Conservation (phyloP, 2,113 vertebrate species). For the Lophotis ruficrista region DNA sequence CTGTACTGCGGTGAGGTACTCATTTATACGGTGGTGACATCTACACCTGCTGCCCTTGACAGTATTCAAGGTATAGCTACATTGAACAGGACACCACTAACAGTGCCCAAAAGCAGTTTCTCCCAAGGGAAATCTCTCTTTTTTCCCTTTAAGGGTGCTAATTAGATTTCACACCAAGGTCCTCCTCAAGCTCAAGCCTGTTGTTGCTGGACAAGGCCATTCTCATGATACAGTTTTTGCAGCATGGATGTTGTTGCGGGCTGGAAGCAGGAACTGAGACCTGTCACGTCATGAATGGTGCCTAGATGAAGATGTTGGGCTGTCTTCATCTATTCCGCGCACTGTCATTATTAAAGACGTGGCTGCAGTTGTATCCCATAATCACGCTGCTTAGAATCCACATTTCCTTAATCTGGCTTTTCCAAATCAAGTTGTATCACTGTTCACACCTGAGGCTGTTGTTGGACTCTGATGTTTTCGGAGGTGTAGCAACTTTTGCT, state of each 20-base stretch:
- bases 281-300: background rate
- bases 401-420: background rate
- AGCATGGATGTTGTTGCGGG: background rate
- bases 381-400: background rate
- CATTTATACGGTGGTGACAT: background rate
- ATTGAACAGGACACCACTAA: background rate
- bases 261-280: background rate
- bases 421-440: background rate
- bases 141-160: background rate
- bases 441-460: background rate
- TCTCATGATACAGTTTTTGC: background rate
- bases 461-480: background rate
- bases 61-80: background rate
- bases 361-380: background rate
- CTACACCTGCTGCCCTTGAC: background rate
- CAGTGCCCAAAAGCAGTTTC: background rate
- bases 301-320: background rate
- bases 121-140: background rate
- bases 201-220: background rate
- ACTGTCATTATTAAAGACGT: background rate
- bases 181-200: fast-evolving
- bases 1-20: background rate
- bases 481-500: background rate
- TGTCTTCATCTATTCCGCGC: background rate
- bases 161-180: background rate